A percentile compares a stretch with the other conserved stretches of the same genome.
phyloP scores from a whole-genome alignment of 2,888 invertebrate genomes.

The Drosophila nigricruria region DNA sequence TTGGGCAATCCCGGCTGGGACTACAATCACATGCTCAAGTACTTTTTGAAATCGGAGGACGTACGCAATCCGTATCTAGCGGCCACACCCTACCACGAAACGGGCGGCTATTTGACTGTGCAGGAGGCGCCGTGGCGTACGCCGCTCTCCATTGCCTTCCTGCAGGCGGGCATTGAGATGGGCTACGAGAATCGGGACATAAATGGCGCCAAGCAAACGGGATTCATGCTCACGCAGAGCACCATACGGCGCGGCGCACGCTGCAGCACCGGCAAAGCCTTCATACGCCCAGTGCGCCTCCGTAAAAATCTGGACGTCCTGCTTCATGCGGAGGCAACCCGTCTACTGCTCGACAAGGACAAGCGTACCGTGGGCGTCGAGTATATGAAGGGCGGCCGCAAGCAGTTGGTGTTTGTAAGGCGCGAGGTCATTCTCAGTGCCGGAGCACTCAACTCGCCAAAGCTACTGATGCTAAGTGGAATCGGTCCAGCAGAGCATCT shows the following conservation, averaged over 20 bases:
- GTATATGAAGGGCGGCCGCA: slow-evolving; percentile 89
- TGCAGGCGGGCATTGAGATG: slow-evolving; percentile 92
- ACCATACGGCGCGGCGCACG: slow-evolving; percentile 93
- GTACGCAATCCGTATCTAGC: slow-evolving; percentile 93
- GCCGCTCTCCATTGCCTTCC: slow-evolving; percentile 92
- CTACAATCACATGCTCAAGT: slow-evolving; percentile 92
- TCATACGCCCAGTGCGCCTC: slow-evolving; percentile 92
- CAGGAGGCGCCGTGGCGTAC: slow-evolving; percentile 94
- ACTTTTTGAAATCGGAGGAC: slow-evolving; percentile 95
- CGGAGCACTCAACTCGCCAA: slow-evolving; percentile 95
- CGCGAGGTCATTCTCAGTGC: slow-evolving; percentile 94
- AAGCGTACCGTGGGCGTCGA: slow-evolving; percentile 92
- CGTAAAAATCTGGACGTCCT: slow-evolving; percentile 92
- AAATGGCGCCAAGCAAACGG: slow-evolving; percentile 93
- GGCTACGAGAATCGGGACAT: slow-evolving; percentile 93
- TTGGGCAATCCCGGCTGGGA: slow-evolving; percentile 95
- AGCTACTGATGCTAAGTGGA: slow-evolving; percentile 96
- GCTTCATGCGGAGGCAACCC: slow-evolving; percentile 90
- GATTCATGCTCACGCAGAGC: slow-evolving; percentile 94
- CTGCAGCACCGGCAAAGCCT: slow-evolving; percentile 95
- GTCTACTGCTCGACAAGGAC: slow-evolving; percentile 90
- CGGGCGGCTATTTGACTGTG: slow-evolving; percentile 93
- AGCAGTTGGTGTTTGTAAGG: slow-evolving; percentile 89
- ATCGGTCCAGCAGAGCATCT: slow-evolving; percentile 93
- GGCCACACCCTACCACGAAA: slow-evolving; percentile 90